Conservation (phyloP, 1,140 invertebrate species). For the Pachyrhynchus sulphureomaculatus region DNA sequence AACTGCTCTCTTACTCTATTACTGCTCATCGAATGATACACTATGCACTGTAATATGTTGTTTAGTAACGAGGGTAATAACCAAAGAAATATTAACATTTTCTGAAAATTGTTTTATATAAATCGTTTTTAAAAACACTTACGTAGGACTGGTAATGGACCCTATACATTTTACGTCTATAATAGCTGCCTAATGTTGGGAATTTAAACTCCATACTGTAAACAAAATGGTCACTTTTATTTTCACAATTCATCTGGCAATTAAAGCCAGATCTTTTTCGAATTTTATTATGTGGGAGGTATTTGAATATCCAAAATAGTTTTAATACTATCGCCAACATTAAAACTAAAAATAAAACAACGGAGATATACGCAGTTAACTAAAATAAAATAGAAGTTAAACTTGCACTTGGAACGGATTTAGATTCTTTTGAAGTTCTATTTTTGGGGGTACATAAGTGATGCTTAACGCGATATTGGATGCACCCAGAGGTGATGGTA, state of each 20-base stretch:
- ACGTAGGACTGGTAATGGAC: not conserved
- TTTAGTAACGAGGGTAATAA: too few relatives aligned
- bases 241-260: slow-evolving; percentile 6
- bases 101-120: too few relatives aligned
- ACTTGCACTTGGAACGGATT: slow-evolving; percentile 14
- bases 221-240: slow-evolving; percentile 6
- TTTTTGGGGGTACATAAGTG: slow-evolving; percentile 1
- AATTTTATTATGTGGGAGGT: slow-evolving; percentile 1
- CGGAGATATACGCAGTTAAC: slow-evolving; percentile 13
- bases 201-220: not conserved
- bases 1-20: too few relatives aligned
- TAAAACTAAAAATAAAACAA: slow-evolving; percentile 18
- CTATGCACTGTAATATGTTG: too few relatives aligned
- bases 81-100: too few relatives aligned
- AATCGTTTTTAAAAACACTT: too few relatives aligned
- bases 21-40: too few relatives aligned
- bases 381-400: slow-evolving; percentile 17
- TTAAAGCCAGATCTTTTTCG: not conserved
- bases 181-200: not conserved
- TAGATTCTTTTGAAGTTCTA: slow-evolving; percentile 4
- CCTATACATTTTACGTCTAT: not conserved
- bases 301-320: slow-evolving; percentile 17
- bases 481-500: not conserved
- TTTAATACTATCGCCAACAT: slow-evolving; percentile 18
- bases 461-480: not conserved